Percentiles rank a stretch among this genome's conserved stretches.
phyloP scores from a whole-genome alignment of 2,113 vertebrate species.

The Taxidea taxus region DNA sequence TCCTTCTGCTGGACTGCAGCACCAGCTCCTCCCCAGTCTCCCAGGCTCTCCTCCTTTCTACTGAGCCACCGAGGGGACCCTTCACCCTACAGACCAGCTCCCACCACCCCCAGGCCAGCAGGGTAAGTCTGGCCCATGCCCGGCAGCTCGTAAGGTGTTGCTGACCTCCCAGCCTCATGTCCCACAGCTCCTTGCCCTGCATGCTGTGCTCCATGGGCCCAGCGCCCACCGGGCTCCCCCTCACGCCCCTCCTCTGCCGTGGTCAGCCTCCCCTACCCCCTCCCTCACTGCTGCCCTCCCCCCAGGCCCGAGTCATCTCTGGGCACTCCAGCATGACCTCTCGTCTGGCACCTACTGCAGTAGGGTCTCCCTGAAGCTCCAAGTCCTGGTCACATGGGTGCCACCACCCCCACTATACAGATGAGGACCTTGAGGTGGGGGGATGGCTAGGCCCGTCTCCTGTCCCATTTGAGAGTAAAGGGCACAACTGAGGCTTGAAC shows the following conservation, averaged over 20 bases:
- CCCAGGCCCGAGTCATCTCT: not conserved
- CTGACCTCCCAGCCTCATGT: not conserved
- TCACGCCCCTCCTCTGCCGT: not conserved
- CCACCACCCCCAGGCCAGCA: not conserved
- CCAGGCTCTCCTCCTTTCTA: not conserved
- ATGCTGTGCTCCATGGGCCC: not conserved
- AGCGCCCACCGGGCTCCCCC: not conserved
- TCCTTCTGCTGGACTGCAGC: not conserved
- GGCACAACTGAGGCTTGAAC: not conserved
- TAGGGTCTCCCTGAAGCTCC: not conserved
- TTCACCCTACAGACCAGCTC: not conserved
- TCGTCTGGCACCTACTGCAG: too few relatives aligned
- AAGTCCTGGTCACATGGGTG: not conserved
- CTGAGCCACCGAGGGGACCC: not conserved
- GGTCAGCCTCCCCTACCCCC: not conserved
- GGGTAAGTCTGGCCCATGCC: fast-evolving
- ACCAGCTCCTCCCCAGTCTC: too few relatives aligned
- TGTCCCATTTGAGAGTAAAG: not conserved
- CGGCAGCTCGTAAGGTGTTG: fast-evolving
- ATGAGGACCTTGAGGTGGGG: not conserved
- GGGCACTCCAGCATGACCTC: not conserved
- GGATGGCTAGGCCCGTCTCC: not conserved
- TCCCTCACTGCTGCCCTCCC: not conserved
- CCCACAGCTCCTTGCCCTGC: not conserved
- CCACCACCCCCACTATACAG: not conserved